These are phyloP conservation scores for Dioctria rufipes DNA, from an alignment of 2,888 invertebrate species.

Conservation along the genomic window DNA sequence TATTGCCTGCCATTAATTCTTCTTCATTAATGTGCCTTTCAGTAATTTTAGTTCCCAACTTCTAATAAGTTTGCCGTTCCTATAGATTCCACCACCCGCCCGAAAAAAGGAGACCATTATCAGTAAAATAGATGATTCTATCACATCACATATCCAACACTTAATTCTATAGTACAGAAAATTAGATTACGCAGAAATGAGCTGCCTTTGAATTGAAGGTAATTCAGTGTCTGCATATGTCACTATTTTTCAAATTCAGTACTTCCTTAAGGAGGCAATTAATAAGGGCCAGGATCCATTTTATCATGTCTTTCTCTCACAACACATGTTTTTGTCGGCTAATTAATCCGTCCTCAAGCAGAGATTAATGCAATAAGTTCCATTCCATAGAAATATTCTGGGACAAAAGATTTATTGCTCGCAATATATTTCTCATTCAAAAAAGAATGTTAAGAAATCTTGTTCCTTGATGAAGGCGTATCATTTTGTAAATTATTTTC, in stretches of 20 bases:
- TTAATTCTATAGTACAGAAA: too few species aligned
- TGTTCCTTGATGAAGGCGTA: neutral
- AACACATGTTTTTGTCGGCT: constrained; percentile 38
- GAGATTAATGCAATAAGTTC: constrained; percentile 42
- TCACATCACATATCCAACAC: too few species aligned
- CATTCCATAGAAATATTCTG: constrained; percentile 1
- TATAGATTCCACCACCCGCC: too few species aligned
- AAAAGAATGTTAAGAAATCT: neutral
- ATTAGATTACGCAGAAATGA: neutral
- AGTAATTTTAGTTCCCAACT: too few species aligned
- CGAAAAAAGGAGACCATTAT: too few species aligned
- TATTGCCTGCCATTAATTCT: too few species aligned
- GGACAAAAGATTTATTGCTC: constrained; percentile 26
- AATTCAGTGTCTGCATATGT: neutral
- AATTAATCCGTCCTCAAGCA: constrained; percentile 33
- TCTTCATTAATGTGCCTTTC: too few species aligned
- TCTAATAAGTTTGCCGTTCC: too few species aligned
- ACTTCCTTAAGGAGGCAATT: constrained; percentile 24
- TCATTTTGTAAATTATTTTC: neutral
- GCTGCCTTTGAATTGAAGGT: neutral
- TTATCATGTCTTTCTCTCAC: constrained; percentile 34
- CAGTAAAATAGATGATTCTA: too few species aligned
- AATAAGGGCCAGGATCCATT: constrained; percentile 38
- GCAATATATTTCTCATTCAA: neutral
- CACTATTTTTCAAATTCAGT: constrained; percentile 33